Evolutionary conservation across 1,140 invertebrate genomes (phyloP).

Genomic region (Drosophila kikkawai): DNA sequence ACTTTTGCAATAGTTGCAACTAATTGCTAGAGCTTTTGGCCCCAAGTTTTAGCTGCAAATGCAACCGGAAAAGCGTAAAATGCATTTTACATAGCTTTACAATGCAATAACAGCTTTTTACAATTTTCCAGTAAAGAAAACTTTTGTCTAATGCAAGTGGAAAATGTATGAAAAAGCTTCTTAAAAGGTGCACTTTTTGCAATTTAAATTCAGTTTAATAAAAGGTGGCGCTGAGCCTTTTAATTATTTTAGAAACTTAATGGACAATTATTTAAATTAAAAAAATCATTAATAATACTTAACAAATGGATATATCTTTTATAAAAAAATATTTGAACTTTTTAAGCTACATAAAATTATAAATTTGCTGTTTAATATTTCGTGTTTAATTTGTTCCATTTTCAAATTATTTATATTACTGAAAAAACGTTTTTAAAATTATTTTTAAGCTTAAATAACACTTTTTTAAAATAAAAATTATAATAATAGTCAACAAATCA

Average conservation of each 20-base stretch:
- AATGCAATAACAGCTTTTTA: slow-evolving; percentile 8
- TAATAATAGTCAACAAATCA: not conserved
- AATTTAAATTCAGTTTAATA: not conserved
- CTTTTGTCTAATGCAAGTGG: slow-evolving; percentile 40
- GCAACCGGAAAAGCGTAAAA: slow-evolving; percentile 41
- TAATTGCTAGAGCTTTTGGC: slow-evolving; percentile 2
- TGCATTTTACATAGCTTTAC: slow-evolving; percentile 42
- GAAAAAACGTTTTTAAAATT: too few relatives aligned
- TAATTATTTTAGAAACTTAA: not conserved
- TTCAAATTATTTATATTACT: not conserved
- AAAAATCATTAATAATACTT: not conserved
- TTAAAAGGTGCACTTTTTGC: not conserved
- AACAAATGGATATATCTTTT: not conserved
- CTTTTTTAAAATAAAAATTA: not conserved
- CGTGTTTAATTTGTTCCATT: not conserved
- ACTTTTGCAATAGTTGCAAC: slow-evolving; percentile 12
- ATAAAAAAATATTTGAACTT: too few relatives aligned
- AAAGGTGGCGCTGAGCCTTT: not conserved
- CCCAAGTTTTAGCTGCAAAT: slow-evolving; percentile 26
- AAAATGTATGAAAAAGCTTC: slow-evolving; percentile 16
- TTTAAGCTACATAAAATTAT: too few relatives aligned
- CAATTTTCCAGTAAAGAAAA: slow-evolving; percentile 10
- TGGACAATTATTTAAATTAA: too few relatives aligned
- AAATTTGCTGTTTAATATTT: not conserved
- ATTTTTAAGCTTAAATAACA: not conserved